Evolutionary conservation across 2,113 vertebrate species (phyloP).

Genomic region (Phalacrocorax brasilianus): DNA sequence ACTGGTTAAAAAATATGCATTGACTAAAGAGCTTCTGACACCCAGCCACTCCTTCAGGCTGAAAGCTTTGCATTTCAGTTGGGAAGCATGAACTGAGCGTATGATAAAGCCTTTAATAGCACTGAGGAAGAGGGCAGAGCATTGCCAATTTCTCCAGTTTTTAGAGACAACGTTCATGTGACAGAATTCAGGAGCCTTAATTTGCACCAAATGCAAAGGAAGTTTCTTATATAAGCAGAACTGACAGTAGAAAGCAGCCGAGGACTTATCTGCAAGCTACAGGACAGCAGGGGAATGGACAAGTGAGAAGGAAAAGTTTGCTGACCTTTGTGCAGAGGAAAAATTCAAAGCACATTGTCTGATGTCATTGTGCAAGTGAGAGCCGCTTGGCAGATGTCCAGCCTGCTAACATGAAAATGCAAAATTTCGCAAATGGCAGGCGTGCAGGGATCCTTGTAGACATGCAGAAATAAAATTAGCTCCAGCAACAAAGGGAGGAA

Average conservation of each 20-base stretch:
- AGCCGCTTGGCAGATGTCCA: background rate
- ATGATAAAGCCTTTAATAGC: conserved; percentile 10
- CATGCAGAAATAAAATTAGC: background rate
- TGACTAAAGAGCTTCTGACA: background rate
- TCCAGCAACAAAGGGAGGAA: background rate
- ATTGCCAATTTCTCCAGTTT: conserved; percentile 18
- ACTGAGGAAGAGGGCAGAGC: conserved; percentile 5
- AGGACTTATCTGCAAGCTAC: conserved; percentile 15
- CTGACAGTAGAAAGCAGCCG: background rate
- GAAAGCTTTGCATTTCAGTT: conserved; percentile 7
- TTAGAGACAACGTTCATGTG: conserved; percentile 3
- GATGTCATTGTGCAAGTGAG: background rate
- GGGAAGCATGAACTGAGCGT: background rate
- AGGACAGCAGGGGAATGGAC: background rate
- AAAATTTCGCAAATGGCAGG: background rate
- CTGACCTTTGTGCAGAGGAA: background rate
- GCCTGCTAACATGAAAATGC: background rate
- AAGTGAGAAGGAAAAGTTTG: background rate
- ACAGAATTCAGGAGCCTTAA: conserved; percentile 41
- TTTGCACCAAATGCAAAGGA: conserved; percentile 1
- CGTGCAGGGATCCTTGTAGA: background rate
- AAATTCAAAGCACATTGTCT: conserved; percentile 15
- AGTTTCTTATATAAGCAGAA: conserved; percentile 46
- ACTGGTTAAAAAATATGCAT: background rate
- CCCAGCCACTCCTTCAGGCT: background rate